phyloP scores from a whole-genome alignment of 1,140 invertebrate species.

The Zaprionus lachaisei region DNA sequence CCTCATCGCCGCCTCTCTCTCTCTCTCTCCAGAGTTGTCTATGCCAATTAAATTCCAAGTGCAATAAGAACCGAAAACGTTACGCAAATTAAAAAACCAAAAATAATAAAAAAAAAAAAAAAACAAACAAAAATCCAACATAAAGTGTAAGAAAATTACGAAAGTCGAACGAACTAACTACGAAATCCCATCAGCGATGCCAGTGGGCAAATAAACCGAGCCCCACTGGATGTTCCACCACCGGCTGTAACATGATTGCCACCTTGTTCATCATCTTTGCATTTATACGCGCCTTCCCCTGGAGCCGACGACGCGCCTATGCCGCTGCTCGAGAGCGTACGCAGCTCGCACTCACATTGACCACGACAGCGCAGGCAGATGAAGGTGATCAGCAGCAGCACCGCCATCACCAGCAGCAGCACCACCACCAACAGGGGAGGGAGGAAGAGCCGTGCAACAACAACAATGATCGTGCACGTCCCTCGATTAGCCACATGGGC shows the following conservation, averaged over 20 bases:
- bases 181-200: constrained; percentile 23
- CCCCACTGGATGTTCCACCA: constrained; percentile 6
- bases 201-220: background rate
- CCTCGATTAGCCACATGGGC: constrained; percentile 56
- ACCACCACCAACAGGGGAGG: constrained; percentile 8
- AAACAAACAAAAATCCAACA: constrained; percentile 11
- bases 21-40: constrained; percentile 9
- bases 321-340: constrained; percentile 32
- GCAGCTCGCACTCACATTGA: constrained; percentile 55
- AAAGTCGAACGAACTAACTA: constrained; percentile 10
- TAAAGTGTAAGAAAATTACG: constrained; percentile 14
- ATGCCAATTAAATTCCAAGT: constrained; percentile 27
- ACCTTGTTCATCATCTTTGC: constrained; percentile 84
- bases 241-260: constrained; percentile 70
- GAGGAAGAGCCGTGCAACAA: constrained; percentile 40
- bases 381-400: constrained; percentile 20
- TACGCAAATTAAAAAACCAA: constrained; percentile 18
- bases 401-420: background rate
- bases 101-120: constrained; percentile 11
- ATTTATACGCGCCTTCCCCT: constrained; percentile 83
- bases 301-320: constrained; percentile 67
- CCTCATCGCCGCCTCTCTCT: background rate
- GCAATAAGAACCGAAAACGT: constrained; percentile 30
- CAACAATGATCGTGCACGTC: constrained; percentile 58
- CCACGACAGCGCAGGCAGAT: constrained; percentile 9